phyloP scores from a whole-genome alignment of 2,888 invertebrate species.

The Notocelia uddmanniana region DNA sequence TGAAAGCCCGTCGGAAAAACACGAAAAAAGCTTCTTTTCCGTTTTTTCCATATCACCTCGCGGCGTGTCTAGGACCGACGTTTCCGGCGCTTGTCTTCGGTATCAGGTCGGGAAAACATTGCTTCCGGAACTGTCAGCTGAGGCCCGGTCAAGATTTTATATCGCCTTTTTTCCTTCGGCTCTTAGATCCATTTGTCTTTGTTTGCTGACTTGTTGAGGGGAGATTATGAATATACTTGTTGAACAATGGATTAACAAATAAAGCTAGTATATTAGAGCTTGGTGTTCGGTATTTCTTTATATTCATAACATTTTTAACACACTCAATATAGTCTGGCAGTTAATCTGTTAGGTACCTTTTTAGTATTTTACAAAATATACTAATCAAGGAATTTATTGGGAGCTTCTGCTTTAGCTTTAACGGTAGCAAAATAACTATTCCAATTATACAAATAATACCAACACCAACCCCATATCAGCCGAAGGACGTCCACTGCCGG shows the following conservation, averaged over 20 bases:
- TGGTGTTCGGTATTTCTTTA: not conserved
- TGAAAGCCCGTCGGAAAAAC: conserved; percentile 56
- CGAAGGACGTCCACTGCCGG: too few species aligned
- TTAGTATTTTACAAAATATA: too few species aligned
- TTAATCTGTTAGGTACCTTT: too few species aligned
- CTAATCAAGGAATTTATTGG: too few species aligned
- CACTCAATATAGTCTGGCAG: too few species aligned
- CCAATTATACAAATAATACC: too few species aligned
- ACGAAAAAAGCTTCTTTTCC: conserved; percentile 57
- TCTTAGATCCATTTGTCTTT: conserved; percentile 46
- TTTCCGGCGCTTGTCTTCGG: conserved; percentile 79
- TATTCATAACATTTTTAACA: too few species aligned
- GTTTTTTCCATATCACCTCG: conserved; percentile 73
- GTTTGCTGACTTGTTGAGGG: conserved; percentile 33
- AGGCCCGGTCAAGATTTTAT: conserved; percentile 62
- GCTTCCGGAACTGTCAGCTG: conserved; percentile 75
- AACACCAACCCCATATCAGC: too few species aligned
- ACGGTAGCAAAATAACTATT: too few species aligned
- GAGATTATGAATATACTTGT: conserved; percentile 37
- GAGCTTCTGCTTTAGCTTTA: too few species aligned
- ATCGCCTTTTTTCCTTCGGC: conserved; percentile 54
- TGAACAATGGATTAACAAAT: conserved; percentile 14
- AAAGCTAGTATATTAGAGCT: not conserved
- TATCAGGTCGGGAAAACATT: conserved; percentile 77
- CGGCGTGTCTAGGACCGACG: conserved; percentile 59